Evolutionary conservation across 2,888 invertebrate species (phyloP).

Genomic region (Coenonympha arcania): DNA sequence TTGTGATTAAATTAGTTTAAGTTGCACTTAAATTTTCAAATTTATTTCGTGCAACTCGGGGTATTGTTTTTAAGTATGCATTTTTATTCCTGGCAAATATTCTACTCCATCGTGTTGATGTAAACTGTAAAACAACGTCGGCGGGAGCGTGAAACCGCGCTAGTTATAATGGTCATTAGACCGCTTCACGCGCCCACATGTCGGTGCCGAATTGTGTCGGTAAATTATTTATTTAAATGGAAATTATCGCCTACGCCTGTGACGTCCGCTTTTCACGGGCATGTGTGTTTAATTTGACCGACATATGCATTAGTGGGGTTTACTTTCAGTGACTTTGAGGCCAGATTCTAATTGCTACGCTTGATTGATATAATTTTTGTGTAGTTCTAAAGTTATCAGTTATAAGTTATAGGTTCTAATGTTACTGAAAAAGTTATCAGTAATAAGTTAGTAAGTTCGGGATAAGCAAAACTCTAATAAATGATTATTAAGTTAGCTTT

Average conservation of each 20-base stretch:
- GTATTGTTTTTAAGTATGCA: too few relatives aligned
- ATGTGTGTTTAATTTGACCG: constrained; percentile 52
- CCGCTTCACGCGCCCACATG: constrained; percentile 59
- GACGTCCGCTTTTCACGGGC: constrained; percentile 49
- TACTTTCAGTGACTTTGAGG: constrained; percentile 36
- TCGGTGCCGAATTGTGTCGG: constrained; percentile 59
- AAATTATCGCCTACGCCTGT: constrained; percentile 50
- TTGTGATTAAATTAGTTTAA: too few relatives aligned
- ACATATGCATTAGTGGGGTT: constrained; percentile 46
- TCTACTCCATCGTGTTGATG: too few relatives aligned
- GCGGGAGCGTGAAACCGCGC: constrained; percentile 66
- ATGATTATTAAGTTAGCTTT: too few relatives aligned
- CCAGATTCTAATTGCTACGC: constrained; percentile 41
- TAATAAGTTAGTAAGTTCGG: too few relatives aligned
- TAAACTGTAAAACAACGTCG: constrained; percentile 6
- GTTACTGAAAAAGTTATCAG: too few relatives aligned
- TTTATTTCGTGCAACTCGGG: too few relatives aligned
- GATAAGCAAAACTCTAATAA: too few relatives aligned
- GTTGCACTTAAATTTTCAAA: too few relatives aligned
- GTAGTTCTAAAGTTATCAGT: too few relatives aligned
- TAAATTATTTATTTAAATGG: constrained; percentile 73
- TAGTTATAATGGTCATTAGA: constrained; percentile 64
- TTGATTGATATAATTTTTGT: constrained; percentile 32
- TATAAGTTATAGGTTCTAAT: too few relatives aligned
- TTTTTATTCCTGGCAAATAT: too few relatives aligned